Base-by-base conservation (phyloP, 2,888 invertebrate genomes). In the Lysandra bellargus region DNA sequence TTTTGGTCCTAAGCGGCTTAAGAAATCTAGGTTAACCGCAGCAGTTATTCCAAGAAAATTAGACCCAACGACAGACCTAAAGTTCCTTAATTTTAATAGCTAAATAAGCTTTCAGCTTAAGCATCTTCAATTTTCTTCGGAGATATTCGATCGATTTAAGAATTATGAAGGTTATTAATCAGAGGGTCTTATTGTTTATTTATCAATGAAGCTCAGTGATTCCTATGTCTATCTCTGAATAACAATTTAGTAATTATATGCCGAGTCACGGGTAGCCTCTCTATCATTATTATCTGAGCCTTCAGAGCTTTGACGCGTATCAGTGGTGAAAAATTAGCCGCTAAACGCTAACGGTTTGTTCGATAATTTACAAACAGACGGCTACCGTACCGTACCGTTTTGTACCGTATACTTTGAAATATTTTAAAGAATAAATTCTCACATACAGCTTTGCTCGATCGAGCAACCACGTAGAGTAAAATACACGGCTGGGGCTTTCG, bases 281-380 rank as follows among this genome's bases (percentile, higher is more conserved):
- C 76, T 76, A 57, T 76, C 76, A 76, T 75, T n/a, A 75, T 75
- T 75, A 75, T 76, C 76, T 76, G 53, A 57, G 33, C 30, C 30
- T 76, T 53, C 76, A 14, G 17, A 17, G 76, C 76, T 76, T 76
- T 30, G 53, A 33, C 75, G 76, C 76, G 53, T 76, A 23, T 23
- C 17, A 37, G 33, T 37, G 69, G 30, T 64, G 64, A 64, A 69
- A 69, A 69, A 69, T 69, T 69, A 14, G 14, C 64, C 23, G 33
- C 33, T 37, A 69, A 69, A 69, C 33, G 69, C 14, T 69, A 69
- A 37, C 5, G 12, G 33, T 17, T 69, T 17, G 33, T 69, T 33
- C 33, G 30, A 69, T 69, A 69, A 17, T 69, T 37, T 33, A 37
- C 5, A 37, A 69, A 69, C 33, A 69, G 69, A 30, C 0, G 9